Evolutionary conservation across 2,797 vertebrate species (phyloP), one percentile per base, ranked within the genome.

Genomic region (Nannoperca australis): DNA sequence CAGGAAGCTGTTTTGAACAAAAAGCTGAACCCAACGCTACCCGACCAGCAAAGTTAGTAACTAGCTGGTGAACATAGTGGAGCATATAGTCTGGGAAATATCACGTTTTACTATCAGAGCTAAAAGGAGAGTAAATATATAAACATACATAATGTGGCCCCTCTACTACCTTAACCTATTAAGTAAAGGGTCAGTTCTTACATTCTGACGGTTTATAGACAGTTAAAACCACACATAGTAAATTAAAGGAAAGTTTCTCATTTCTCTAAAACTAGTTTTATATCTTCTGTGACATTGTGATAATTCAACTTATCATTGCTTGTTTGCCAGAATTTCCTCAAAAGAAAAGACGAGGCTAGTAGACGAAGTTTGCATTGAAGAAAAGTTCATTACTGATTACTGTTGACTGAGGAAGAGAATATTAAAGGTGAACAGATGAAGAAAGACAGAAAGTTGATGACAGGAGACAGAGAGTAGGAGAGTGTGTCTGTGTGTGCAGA

Each of bases 381-480:
- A 8, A 51, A 36, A 15, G 34, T 7, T 5, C 24, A 77, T 53
- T n/a, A 7, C 51, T 40, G 27, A 47, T 22, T 15, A 51, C n/a
- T n/a, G n/a, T n/a, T 17, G n/a, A 22, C 24, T 1, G 15, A 60
- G 51, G 11, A 22, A 42, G 12, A 54, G 32, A 79, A n/a, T 2
- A 38, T 13, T 32, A 36, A 71, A 77, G 49, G 27, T 69, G 42
- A 78, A 59, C 6, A 47, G 44, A 49, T 36, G 36, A 61, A 45
- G 15, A 66, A n/a, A 15, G 60, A 75, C 40, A 22, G 55, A 42
- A 56, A 24, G 66, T 22, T 73, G 47, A 78, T 71, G 44, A 74
- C 20, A 58, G 47, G 66, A 85, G 73, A 79, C n/a, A 17, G 80
- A 70, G 60, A 78, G 77, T 82, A 68, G 81, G 47, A 79, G 70